phyloP scores from a whole-genome alignment of 2,797 vertebrate genomes.

The Phyllotis vaccarum region DNA sequence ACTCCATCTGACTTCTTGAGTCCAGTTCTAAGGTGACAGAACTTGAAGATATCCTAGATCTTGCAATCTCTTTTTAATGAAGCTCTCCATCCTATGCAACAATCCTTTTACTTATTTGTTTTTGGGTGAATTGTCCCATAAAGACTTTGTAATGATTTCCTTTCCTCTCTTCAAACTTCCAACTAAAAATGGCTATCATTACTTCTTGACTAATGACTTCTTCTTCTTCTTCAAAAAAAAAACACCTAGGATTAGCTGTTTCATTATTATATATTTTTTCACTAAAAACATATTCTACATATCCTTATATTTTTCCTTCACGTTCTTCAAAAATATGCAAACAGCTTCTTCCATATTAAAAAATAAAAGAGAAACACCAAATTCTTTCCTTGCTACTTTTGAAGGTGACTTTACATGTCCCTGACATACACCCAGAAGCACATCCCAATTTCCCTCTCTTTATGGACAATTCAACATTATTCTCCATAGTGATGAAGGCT shows the following conservation, averaged over 20 bases:
- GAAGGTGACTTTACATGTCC: not conserved
- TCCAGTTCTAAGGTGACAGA: not conserved
- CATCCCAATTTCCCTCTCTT: not conserved
- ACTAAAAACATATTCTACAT: not conserved
- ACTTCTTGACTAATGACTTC: not conserved
- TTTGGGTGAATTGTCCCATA: not conserved
- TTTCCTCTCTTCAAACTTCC: not conserved
- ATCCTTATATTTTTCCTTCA: not conserved
- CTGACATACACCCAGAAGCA: not conserved
- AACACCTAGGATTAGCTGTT: not conserved
- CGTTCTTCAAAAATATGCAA: not conserved
- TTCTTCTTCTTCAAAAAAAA: not conserved
- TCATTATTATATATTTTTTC: not conserved
- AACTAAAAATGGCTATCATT: not conserved
- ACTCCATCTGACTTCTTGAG: not conserved
- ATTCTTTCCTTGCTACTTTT: not conserved
- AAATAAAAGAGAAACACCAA: not conserved
- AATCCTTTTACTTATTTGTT: not conserved
- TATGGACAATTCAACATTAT: not conserved
- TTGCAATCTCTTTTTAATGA: not conserved
- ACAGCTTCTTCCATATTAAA: not conserved
- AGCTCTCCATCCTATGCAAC: not conserved
- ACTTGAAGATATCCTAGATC: not conserved
- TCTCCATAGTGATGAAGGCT: not conserved
- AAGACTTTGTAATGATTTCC: not conserved